Evolutionary conservation across 2,797 vertebrate species (phyloP).

Genomic region (Dendrocincla tyrannina): DNA sequence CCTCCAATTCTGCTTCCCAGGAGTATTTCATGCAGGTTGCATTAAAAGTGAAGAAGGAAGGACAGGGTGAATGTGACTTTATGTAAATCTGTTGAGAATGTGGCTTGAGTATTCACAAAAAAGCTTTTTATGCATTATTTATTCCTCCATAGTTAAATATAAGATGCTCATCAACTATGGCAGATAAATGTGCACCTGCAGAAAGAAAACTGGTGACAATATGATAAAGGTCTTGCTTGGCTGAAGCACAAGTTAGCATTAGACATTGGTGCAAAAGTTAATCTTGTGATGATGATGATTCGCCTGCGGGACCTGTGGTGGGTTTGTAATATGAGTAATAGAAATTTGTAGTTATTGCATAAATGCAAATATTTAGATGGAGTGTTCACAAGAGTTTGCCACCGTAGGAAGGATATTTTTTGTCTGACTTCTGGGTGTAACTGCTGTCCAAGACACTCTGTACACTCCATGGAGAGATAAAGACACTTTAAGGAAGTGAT

Average conservation of each 20-base stretch:
- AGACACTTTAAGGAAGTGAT: constrained; percentile 29
- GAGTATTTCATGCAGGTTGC: not conserved
- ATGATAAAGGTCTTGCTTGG: not conserved
- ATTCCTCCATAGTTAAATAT: not conserved
- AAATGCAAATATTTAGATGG: not conserved
- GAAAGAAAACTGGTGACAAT: not conserved
- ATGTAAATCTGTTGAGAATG: constrained; percentile 32
- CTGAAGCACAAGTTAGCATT: not conserved
- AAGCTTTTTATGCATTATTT: constrained; percentile 29
- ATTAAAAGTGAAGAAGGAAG: not conserved
- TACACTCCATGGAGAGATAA: not conserved
- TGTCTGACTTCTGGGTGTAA: not conserved
- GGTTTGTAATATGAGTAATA: not conserved
- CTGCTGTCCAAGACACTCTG: not conserved
- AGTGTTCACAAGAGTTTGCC: not conserved
- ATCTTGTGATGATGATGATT: not conserved
- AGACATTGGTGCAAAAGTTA: not conserved
- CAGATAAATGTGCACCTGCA: not conserved
- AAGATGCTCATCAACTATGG: not conserved
- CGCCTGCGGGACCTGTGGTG: not conserved
- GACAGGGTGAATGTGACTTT: constrained; percentile 28
- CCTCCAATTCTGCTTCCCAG: not conserved
- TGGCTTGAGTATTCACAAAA: not conserved
- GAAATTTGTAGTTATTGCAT: not conserved
- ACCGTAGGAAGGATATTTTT: not conserved